Evolutionary conservation across 1,140 invertebrate genomes (phyloP).

Genomic region (Drosophila kohkoa): DNA sequence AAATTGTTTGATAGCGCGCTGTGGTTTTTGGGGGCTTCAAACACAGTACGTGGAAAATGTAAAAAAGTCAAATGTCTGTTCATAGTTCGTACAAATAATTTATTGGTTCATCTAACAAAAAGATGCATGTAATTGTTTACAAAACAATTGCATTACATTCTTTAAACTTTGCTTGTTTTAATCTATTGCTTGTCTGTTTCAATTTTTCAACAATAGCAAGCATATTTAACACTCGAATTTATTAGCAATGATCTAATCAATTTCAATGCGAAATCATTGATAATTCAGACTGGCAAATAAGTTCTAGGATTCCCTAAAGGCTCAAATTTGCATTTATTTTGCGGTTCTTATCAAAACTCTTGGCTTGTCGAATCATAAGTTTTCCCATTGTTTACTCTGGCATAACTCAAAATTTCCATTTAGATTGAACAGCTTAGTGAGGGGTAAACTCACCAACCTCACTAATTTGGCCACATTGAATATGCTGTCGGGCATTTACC

Average conservation of each 20-base stretch:
- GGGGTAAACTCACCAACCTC: slow-evolving; percentile 15
- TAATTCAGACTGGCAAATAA: background rate
- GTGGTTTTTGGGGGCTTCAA: slow-evolving; percentile 18
- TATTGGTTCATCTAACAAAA: slow-evolving; percentile 22
- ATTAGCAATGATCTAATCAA: background rate
- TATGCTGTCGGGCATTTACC: slow-evolving; percentile 48
- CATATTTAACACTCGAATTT: background rate
- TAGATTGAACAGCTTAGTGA: slow-evolving; percentile 46
- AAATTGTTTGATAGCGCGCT: slow-evolving; percentile 25
- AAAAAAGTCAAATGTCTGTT: slow-evolving; percentile 16
- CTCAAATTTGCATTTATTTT: background rate
- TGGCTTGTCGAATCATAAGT: slow-evolving; percentile 19
- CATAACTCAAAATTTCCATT: slow-evolving; percentile 57
- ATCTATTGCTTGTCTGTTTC: no score
- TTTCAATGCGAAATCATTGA: background rate
- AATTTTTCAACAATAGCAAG: no score
- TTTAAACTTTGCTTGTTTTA: no score
- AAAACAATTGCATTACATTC: background rate
- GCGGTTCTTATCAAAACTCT: background rate
- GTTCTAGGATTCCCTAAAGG: background rate
- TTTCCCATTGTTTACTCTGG: slow-evolving; percentile 19
- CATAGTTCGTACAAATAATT: background rate
- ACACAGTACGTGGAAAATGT: slow-evolving; percentile 23
- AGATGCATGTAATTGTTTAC: background rate
- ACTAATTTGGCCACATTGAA: slow-evolving; percentile 47